Evolutionary conservation across 2,113 vertebrate genomes (phyloP).

Genomic region (Baryphthengus martii): DNA sequence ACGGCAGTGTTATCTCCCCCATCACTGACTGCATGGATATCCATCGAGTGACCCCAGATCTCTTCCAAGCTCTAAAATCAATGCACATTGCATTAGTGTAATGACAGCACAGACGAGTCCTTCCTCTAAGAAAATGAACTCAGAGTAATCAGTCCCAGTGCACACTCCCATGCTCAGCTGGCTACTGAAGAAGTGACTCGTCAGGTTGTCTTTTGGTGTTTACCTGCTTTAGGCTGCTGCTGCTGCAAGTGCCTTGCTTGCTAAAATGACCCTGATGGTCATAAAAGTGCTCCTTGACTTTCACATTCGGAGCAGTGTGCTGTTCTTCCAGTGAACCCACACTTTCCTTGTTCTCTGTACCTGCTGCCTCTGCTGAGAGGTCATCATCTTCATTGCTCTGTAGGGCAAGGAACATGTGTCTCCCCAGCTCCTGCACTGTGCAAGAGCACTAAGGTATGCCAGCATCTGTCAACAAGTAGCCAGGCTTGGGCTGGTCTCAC

Average conservation of each 20-base stretch:
- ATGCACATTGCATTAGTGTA: background rate
- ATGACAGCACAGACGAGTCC: background rate
- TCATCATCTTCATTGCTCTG: rapidly evolving
- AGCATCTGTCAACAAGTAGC: background rate
- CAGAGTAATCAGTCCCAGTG: background rate
- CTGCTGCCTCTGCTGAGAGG: background rate
- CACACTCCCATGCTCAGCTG: background rate
- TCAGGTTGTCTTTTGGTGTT: background rate
- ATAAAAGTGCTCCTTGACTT: background rate
- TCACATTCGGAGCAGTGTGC: background rate
- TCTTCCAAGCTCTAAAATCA: background rate
- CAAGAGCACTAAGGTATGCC: background rate
- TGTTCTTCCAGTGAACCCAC: background rate
- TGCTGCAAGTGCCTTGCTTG: background rate
- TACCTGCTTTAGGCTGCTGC: background rate
- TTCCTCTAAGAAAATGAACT: background rate
- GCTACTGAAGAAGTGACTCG: background rate
- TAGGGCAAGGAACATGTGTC: background rate
- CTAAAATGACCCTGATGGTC: background rate
- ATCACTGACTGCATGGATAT: background rate
- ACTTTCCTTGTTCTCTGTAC: background rate
- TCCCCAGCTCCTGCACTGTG: background rate
- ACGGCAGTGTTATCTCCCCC: background rate
- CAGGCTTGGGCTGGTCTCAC: background rate
- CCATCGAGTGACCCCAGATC: background rate